Conservation (phyloP, 2,888 invertebrate species). For the Cosmia pyralina region DNA sequence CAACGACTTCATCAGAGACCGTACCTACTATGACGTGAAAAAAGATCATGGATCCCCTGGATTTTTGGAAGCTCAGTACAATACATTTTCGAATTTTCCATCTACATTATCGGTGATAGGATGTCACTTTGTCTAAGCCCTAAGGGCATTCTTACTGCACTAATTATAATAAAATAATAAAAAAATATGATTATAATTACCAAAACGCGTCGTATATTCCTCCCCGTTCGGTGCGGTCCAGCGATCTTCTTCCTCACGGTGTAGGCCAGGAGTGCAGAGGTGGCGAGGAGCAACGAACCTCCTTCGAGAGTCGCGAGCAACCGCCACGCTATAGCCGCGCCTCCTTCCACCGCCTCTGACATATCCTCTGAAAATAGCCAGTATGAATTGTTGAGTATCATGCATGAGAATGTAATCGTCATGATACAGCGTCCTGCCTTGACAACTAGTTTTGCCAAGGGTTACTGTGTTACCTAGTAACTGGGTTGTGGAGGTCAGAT, state of each 20-base stretch:
- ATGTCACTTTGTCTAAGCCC: no score
- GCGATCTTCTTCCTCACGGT: constrained; percentile 72
- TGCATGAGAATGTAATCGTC: neutral
- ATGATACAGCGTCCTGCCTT: neutral
- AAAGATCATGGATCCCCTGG: no score
- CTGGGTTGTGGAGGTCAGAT: neutral
- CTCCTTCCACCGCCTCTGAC: constrained; percentile 80
- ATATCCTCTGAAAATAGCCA: constrained; percentile 67
- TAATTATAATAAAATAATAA: no score
- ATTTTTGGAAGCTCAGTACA: no score
- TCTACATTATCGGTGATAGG: no score
- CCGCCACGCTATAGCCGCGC: constrained; percentile 83
- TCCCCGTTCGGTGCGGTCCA: constrained; percentile 52
- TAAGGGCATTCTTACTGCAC: neutral
- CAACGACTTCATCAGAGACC: no score
- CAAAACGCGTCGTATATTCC: constrained; percentile 74
- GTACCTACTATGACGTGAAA: no score
- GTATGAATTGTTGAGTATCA: neutral
- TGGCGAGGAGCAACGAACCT: constrained; percentile 80
- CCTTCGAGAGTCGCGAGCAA: constrained; percentile 85
- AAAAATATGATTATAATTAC: constrained; percentile 67
- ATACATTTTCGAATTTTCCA: no score
- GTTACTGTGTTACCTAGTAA: neutral
- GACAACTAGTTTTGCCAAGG: neutral
- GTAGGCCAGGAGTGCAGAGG: constrained; percentile 82